phyloP scores from a whole-genome alignment of 1,140 invertebrate species.

The Antheraea pernyi region DNA sequence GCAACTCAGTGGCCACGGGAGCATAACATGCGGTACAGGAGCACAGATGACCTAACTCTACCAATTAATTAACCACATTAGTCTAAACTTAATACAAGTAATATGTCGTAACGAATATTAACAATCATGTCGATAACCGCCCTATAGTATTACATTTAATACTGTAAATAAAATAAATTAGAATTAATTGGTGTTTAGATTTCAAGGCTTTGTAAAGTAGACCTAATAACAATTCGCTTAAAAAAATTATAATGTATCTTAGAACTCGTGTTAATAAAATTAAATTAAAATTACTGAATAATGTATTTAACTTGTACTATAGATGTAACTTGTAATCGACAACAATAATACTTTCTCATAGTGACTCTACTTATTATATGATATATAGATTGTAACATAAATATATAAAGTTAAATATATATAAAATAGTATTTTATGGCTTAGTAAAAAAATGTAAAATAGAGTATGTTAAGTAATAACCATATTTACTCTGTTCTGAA shows the following conservation, averaged over 20 bases:
- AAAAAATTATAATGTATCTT: background rate
- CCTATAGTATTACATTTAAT: constrained; percentile 4
- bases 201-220: background rate
- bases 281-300: too few species aligned
- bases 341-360: too few species aligned
- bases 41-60: constrained; percentile 62
- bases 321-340: too few species aligned
- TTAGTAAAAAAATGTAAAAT: too few species aligned
- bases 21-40: constrained; percentile 65
- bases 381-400: too few species aligned
- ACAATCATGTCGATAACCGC: constrained; percentile 5
- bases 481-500: too few species aligned
- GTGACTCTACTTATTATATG: too few species aligned
- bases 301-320: too few species aligned
- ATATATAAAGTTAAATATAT: too few species aligned
- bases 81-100: background rate
- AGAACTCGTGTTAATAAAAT: too few species aligned
- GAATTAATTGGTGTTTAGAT: background rate
- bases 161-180: background rate
- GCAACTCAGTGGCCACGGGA: constrained; percentile 70
- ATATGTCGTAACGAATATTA: background rate
- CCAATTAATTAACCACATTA: constrained; percentile 46
- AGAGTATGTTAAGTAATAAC: too few species aligned
- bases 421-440: too few species aligned
- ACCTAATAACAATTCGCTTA: background rate